Conservation (phyloP, 30 jellyfish, hydroid and myxozoan species). For the Aurelia coerulea region DNA sequence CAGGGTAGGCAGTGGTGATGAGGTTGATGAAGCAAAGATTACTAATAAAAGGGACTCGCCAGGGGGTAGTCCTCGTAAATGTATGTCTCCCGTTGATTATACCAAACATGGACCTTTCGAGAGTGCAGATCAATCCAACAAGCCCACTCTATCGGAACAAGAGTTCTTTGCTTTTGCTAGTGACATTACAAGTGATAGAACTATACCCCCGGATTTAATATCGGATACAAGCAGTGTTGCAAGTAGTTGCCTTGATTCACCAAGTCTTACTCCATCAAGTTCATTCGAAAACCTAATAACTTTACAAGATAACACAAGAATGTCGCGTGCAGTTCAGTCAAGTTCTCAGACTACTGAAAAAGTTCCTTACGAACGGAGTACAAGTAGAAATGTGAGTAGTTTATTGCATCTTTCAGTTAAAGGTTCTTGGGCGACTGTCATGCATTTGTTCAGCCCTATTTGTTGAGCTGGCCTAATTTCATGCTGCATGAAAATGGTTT, state of each 20-base stretch:
- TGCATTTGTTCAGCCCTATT: no score
- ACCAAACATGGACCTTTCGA: constrained; percentile 7
- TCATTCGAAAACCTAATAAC: constrained; percentile 65
- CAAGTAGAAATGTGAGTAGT: constrained; percentile 10
- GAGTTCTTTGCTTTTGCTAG: not conserved
- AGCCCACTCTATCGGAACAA: not conserved
- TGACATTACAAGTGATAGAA: constrained; percentile 1
- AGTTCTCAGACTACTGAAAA: constrained; percentile 23
- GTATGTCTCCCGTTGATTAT: constrained; percentile 52
- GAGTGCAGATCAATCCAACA: constrained; percentile 2
- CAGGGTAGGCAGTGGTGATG: constrained; percentile 57
- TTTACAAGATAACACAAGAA: not conserved
- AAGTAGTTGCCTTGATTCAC: constrained; percentile 68
- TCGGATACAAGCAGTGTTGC: constrained; percentile 72
- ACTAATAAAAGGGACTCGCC: constrained; percentile 16
- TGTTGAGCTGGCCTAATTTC: no score
- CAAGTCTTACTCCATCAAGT: constrained; percentile 74
- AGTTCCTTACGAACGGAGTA: constrained; percentile 13
- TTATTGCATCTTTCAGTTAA: no score
- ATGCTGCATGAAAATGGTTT: no score
- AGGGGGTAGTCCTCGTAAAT: constrained; percentile 66
- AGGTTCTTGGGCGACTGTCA: no score
- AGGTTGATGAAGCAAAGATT: constrained; percentile 15
- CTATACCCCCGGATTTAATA: constrained; percentile 51
- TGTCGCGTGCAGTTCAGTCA: constrained; percentile 9